phyloP scores from a whole-genome alignment of 2,888 invertebrate genomes.

The Bhutanitis thaidina region DNA sequence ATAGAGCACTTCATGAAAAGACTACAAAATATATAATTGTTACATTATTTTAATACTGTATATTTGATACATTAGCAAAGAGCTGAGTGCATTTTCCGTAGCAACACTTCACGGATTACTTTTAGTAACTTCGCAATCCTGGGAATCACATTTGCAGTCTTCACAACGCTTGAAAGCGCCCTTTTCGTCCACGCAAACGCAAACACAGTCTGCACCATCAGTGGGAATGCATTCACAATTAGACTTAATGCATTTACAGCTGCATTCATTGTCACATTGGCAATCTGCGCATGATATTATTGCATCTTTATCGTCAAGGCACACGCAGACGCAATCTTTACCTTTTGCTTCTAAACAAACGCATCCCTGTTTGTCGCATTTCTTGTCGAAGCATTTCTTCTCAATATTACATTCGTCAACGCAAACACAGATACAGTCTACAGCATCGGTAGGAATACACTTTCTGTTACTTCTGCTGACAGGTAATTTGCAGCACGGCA shows the following conservation, averaged over 20 bases:
- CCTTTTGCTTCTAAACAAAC: slow-evolving; percentile 27
- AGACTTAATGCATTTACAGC: slow-evolving; percentile 17
- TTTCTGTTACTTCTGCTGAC: slow-evolving; percentile 26
- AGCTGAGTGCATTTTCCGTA: slow-evolving; percentile 15
- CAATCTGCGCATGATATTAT: too few species aligned
- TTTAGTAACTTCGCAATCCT: not conserved
- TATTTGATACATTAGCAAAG: too few species aligned
- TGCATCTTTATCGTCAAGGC: slow-evolving; percentile 27
- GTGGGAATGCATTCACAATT: slow-evolving; percentile 24
- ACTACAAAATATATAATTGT: too few species aligned
- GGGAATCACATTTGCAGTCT: slow-evolving; percentile 25
- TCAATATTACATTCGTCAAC: not conserved
- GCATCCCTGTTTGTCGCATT: slow-evolving; percentile 36
- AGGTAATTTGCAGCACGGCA: slow-evolving; percentile 45
- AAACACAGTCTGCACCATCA: slow-evolving; percentile 24
- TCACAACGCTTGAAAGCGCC: slow-evolving; percentile 27
- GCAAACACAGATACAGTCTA: slow-evolving; percentile 26
- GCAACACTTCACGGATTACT: slow-evolving; percentile 30
- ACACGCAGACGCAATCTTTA: slow-evolving; percentile 33
- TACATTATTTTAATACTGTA: too few species aligned
- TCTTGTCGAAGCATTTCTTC: slow-evolving; percentile 19
- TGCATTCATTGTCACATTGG: slow-evolving; percentile 18
- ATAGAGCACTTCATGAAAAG: too few species aligned
- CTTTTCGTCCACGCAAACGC: slow-evolving; percentile 22
- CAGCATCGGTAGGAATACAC: slow-evolving; percentile 24